Percentiles rank a stretch among this genome's conserved stretches.
phyloP scores from a whole-genome alignment of 2,888 invertebrate species.

The Drosophila tanythrix region DNA sequence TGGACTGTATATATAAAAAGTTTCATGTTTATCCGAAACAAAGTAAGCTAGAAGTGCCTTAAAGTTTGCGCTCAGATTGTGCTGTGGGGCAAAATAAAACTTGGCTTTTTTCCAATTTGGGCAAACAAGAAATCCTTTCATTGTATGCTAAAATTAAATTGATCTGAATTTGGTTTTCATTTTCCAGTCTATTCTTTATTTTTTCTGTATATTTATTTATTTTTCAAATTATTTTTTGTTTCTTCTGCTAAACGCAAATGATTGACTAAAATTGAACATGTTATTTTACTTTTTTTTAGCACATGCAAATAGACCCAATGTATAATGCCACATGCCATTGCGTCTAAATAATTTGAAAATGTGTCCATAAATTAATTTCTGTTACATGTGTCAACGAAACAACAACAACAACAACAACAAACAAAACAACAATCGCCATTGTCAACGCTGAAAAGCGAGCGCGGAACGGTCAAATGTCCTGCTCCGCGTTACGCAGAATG shows the following conservation, averaged over 20 bases:
- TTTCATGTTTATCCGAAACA: neutral
- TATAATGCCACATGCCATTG: fast-evolving
- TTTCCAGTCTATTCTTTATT: neutral
- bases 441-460: slow-evolving; percentile 45
- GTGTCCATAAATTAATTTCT: slow-evolving; percentile 64
- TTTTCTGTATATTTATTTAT: neutral
- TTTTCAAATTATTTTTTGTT: neutral
- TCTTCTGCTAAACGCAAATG: neutral
- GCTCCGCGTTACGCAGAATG: slow-evolving; percentile 14
- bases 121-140: neutral
- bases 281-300: neutral
- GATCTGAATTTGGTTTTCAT: neutral
- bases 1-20: neutral
- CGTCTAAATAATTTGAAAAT: slow-evolving; percentile 28
- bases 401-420: slow-evolving; percentile 38
- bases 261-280: neutral
- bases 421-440: slow-evolving; percentile 44
- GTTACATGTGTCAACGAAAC: slow-evolving; percentile 64
- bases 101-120: neutral
- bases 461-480: slow-evolving; percentile 12
- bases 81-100: neutral
- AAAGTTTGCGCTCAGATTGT: neutral
- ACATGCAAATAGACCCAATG: neutral
- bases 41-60: neutral
- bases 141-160: neutral